phyloP scores from a whole-genome alignment of 2,797 vertebrate genomes.

The Melanotaenia parkinsoni region DNA sequence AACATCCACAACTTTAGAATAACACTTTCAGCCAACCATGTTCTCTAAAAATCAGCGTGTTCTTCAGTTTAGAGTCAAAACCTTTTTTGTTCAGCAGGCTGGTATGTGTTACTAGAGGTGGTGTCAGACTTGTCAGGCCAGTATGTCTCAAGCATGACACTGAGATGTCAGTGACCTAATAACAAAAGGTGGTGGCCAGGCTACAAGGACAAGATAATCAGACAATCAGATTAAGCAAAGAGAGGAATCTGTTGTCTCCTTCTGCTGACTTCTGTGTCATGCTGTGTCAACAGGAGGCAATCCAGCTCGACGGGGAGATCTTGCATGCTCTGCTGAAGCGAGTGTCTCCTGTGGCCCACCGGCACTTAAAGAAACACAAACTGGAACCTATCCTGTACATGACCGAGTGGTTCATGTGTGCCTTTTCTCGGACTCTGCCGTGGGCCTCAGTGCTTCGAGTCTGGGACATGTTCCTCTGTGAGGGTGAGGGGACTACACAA shows the following conservation, averaged over 20 bases:
- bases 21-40: slow-evolving; percentile 13
- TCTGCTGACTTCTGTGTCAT: slow-evolving; percentile 16
- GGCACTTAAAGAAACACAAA: slow-evolving; percentile 94
- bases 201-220: slow-evolving; percentile 36
- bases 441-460: slow-evolving; percentile 95
- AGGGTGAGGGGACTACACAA: slow-evolving; percentile 83
- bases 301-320: slow-evolving; percentile 97
- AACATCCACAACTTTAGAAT: not conserved
- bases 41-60: not conserved
- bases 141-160: slow-evolving; percentile 7
- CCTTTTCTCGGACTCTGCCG: slow-evolving; percentile 95
- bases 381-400: slow-evolving; percentile 97
- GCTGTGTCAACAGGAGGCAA: slow-evolving; percentile 87
- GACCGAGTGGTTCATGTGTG: slow-evolving; percentile 99
- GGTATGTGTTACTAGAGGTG: not conserved
- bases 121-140: slow-evolving; percentile 12
- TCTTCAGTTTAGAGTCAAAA: slow-evolving; percentile 2
- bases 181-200: slow-evolving; percentile 40
- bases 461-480: slow-evolving; percentile 99
- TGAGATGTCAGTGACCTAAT: slow-evolving; percentile 31
- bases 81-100: not conserved
- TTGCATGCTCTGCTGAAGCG: slow-evolving; percentile 91
- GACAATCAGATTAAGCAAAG: slow-evolving; percentile 56
- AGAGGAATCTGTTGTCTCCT: slow-evolving; percentile 12
- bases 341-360: slow-evolving; percentile 88